Conservation (phyloP, 1,140 invertebrate genomes). For the Euwallacea similis region DNA sequence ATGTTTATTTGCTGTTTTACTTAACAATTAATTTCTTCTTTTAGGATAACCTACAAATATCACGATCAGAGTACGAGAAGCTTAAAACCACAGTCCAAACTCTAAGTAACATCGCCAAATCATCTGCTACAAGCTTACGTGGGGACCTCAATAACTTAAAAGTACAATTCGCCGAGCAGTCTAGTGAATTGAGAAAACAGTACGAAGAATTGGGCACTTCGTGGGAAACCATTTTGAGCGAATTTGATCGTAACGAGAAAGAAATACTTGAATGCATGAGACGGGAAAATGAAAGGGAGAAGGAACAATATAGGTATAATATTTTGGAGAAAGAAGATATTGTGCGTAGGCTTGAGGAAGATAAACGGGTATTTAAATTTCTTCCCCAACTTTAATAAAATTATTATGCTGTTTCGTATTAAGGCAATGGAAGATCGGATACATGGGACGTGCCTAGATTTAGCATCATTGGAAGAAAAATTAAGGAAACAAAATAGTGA, state of each 20-base stretch:
- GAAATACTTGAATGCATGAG: constrained; percentile 63
- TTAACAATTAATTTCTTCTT: constrained; percentile 37
- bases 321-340: constrained; percentile 26
- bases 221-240: constrained; percentile 58
- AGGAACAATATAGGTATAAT: constrained; percentile 19
- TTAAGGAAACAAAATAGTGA: constrained; percentile 56
- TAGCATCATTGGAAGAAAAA: constrained; percentile 45
- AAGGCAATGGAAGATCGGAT: constrained; percentile 27
- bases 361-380: constrained; percentile 25
- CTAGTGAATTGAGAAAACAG: constrained; percentile 57
- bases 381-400: too few relatives aligned
- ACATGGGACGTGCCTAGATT: constrained; percentile 8
- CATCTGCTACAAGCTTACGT: constrained; percentile 62
- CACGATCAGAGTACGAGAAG: constrained; percentile 59
- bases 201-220: constrained; percentile 60
- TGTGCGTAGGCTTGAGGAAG: constrained; percentile 17
- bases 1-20: too few relatives aligned
- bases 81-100: constrained; percentile 57
- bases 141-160: constrained; percentile 63
- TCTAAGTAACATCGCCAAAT: constrained; percentile 57
- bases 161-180: constrained; percentile 57
- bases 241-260: constrained; percentile 59
- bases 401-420: not conserved
- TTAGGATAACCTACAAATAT: constrained; percentile 62
- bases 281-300: constrained; percentile 65